Percentiles rank a stretch among this genome's conserved stretches.
Conservation (phyloP, 1,140 invertebrate species). For the Bathynomus jamesi region DNA sequence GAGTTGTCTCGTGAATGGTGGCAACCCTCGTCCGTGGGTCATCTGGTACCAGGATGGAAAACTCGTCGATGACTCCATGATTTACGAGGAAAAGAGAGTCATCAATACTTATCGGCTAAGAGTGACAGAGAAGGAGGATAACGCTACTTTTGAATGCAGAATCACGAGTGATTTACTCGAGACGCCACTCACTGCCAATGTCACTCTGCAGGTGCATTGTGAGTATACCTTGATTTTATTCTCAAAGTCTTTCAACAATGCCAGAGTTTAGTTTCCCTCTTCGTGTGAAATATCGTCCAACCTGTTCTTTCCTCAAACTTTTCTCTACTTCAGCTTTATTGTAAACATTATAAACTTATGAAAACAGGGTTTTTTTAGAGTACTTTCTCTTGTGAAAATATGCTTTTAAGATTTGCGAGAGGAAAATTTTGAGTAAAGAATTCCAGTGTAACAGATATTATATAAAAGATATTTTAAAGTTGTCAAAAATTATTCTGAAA, state of each 20-base stretch:
- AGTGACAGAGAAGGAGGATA: constrained; percentile 58
- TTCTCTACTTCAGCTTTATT: too few relatives aligned
- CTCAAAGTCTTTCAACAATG: not conserved
- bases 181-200: constrained; percentile 39
- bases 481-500: too few relatives aligned
- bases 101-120: constrained; percentile 17
- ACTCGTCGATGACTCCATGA: constrained; percentile 42
- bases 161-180: constrained; percentile 82
- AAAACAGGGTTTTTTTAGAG: too few relatives aligned
- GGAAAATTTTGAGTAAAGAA: too few relatives aligned
- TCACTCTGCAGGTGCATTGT: constrained; percentile 30
- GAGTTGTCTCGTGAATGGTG: constrained; percentile 18
- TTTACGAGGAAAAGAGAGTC: constrained; percentile 11
- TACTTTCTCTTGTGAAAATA: too few relatives aligned
- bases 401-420: too few relatives aligned
- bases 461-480: too few relatives aligned
- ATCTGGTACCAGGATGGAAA: constrained; percentile 22
- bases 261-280: too few relatives aligned
- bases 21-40: constrained; percentile 27
- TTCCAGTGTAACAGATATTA: too few relatives aligned
- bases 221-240: constrained; percentile 1
- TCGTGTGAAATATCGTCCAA: too few relatives aligned
- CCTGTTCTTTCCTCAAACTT: too few relatives aligned
- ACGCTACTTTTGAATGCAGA: constrained; percentile 80
- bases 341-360: too few relatives aligned